phyloP scores from a whole-genome alignment of 2,113 vertebrate genomes.

The Oryzias woworae region DNA sequence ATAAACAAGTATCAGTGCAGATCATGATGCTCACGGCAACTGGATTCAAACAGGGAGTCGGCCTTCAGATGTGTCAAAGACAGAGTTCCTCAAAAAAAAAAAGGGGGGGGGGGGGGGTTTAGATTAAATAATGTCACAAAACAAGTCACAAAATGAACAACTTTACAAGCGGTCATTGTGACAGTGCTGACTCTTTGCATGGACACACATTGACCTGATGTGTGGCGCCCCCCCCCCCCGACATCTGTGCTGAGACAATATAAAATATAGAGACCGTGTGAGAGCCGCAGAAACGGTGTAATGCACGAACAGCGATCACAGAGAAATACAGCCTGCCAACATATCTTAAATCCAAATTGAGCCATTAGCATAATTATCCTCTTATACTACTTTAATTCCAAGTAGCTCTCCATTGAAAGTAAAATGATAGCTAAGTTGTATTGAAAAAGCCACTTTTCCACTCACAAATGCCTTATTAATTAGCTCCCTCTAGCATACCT shows the following conservation, averaged over 20 bases:
- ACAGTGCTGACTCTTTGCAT: slow-evolving; percentile 14
- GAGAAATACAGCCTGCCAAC: slow-evolving; percentile 64
- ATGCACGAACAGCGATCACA: slow-evolving; percentile 37
- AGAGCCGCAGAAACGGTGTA: slow-evolving; percentile 24
- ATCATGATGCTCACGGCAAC: slow-evolving; percentile 21
- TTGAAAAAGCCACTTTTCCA: slow-evolving; percentile 67
- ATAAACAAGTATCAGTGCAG: slow-evolving; percentile 36
- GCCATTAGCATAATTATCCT: slow-evolving; percentile 76
- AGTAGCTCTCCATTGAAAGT: slow-evolving; percentile 72
- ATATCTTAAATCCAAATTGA: slow-evolving; percentile 72
- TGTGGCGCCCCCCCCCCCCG: slow-evolving; percentile 38
- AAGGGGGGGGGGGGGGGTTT: too few relatives aligned
- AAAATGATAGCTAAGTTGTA: slow-evolving; percentile 69
- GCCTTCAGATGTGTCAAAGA: slow-evolving; percentile 45
- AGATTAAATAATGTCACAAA: slow-evolving; percentile 30
- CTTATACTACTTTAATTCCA: slow-evolving; percentile 71
- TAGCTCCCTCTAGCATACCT: slow-evolving; percentile 77
- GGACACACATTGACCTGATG: slow-evolving; percentile 10
- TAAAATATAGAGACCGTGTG: slow-evolving; percentile 39
- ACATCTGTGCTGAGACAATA: slow-evolving; percentile 47
- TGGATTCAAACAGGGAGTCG: slow-evolving; percentile 21
- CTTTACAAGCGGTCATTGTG: slow-evolving; percentile 13
- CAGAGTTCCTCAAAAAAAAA: slow-evolving; percentile 34
- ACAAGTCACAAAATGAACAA: slow-evolving; percentile 27
- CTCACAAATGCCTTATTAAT: slow-evolving; percentile 76